Evolutionary conservation across 2,797 vertebrate genomes (phyloP), one percentile per base, ranked within the genome.

Genomic region (Arctocebus calabarensis): DNA sequence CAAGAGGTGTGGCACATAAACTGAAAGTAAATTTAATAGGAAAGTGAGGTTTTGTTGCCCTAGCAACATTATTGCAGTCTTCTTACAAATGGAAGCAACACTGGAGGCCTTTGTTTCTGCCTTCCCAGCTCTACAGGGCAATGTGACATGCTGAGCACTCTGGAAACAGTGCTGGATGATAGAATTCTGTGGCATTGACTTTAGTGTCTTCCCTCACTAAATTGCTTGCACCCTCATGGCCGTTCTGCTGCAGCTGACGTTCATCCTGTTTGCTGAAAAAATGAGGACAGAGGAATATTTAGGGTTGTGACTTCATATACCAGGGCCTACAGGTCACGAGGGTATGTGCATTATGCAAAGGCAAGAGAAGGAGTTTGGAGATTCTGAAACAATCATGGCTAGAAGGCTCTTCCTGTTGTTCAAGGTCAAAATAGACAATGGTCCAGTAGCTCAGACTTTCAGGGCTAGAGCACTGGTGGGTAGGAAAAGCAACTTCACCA

Each of bases 11-110:
- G 78, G 75, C 6, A 7, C 90, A 34, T 27, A 82, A 66, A 57
- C 77, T 5, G 27, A 91, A 93, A 79, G 87, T 82, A 62, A 88
- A 88, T 66, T 91, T 84, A 95, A 84, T 13, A 55, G 81, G 91
- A 95, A 94, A 73, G 57, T 37, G 43, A 23, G 77, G 34, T 71
- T 95, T 85, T 55, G 95, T 97, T 96, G 95, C 94, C 95, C 70
- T 88, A 71, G 95, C 94, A 96, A 97, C 43, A 0, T 61, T 94
- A 84, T 74, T 70, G 78, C 71, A 45, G 84, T 84, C 83, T 90
- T 87, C 70, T 93, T 29, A 87, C 74, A 57, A 59, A 68, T 32
- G 92, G 83, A 37, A 93, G 52, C 0, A 2, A 59, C 59, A 62
- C 62, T 12, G 77, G 62, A 59, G 81, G 71, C 71, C 22, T 82